Evolutionary conservation across 2,888 invertebrate genomes (phyloP), one percentile per base, ranked within the genome.

Genomic region (Didymodactylos carnosus): DNA sequence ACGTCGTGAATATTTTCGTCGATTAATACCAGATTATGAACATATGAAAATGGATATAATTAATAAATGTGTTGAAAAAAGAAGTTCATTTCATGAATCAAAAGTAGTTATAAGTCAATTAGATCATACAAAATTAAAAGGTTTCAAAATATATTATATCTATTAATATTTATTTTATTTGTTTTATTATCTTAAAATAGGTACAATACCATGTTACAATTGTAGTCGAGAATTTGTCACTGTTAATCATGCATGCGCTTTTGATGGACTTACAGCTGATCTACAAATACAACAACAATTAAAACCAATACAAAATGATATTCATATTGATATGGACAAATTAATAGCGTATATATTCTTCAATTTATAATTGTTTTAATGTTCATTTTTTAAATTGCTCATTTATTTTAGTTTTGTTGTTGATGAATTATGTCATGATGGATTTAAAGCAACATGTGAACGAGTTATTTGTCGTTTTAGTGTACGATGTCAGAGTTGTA

Each of bases 131-230:
- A 75, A 72, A 46, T 40, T 75, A 25, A 72, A 73, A 62, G 75
- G n/a, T n/a, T n/a, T n/a, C n/a, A n/a, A n/a, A n/a, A n/a, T n/a
- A n/a, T n/a, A n/a, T n/a, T n/a, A n/a, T n/a, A n/a, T n/a, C n/a
- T n/a, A n/a, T n/a, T n/a, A n/a, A n/a, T n/a, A n/a, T n/a, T n/a
- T n/a, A n/a, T n/a, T n/a, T n/a, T n/a, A n/a, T n/a, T n/a, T n/a
- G n/a, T n/a, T n/a, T n/a, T n/a, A n/a, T n/a, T n/a, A n/a, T n/a
- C n/a, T n/a, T n/a, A n/a, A n/a, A n/a, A n/a, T n/a, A n/a, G n/a
- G 75, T 13, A 70, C 51, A n/a, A 75, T 75, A 43, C 72, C 73
- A 41, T 75, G 75, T 71, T 75, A 72, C 70, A 75, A 75, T 62
- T 75, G 75, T 71, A 73, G 69, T 13, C 69, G 75, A 35, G 75